A percentile compares a stretch with the other conserved stretches of the same genome.
phyloP scores from a whole-genome alignment of 2,888 invertebrate species.

The Tachina grossa region DNA sequence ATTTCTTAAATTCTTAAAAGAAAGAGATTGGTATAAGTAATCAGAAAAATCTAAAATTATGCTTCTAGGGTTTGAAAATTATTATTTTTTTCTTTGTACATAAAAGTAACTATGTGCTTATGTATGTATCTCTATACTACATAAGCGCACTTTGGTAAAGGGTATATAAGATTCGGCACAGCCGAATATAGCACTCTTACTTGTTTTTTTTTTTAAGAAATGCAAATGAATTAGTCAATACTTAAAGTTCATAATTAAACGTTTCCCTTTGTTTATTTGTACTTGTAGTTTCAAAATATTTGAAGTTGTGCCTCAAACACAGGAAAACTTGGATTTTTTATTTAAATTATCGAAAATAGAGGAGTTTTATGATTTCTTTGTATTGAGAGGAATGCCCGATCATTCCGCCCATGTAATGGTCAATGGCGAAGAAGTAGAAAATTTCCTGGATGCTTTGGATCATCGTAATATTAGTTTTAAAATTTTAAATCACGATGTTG shows the following conservation, averaged over 20 bases:
- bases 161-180: too few species aligned
- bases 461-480: slow-evolving; percentile 64
- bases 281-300: slow-evolving; percentile 77
- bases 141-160: too few species aligned
- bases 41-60: too few species aligned
- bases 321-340: slow-evolving; percentile 73
- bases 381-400: slow-evolving; percentile 71
- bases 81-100: too few species aligned
- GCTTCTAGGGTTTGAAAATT: too few species aligned
- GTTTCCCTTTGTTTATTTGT: neutral
- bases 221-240: neutral
- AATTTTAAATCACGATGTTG: slow-evolving; percentile 76
- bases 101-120: too few species aligned
- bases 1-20: too few species aligned
- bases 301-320: slow-evolving; percentile 72
- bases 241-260: neutral
- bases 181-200: too few species aligned
- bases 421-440: slow-evolving; percentile 72
- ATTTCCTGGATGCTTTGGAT: slow-evolving; percentile 73
- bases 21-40: too few species aligned
- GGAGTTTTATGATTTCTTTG: slow-evolving; percentile 77
- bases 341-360: slow-evolving; percentile 68
- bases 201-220: neutral
- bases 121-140: too few species aligned
- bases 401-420: slow-evolving; percentile 76